Conservation (phyloP, 2,113 vertebrate genomes). For the Arenaria interpres region DNA sequence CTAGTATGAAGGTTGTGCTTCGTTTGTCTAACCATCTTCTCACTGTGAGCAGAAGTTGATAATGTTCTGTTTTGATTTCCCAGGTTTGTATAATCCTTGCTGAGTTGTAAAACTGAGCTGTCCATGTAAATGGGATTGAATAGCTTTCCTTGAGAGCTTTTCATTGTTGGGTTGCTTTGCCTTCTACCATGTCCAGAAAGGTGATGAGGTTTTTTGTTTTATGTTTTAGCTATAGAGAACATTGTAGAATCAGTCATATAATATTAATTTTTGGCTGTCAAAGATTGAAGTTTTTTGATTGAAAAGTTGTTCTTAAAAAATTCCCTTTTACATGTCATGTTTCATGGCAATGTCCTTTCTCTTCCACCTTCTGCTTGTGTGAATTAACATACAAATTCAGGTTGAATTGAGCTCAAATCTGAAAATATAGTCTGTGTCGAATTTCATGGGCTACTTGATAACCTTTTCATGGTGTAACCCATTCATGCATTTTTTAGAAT, state of each 20-base stretch:
- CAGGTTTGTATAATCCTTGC: background rate
- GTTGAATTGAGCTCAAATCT: background rate
- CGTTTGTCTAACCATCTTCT: background rate
- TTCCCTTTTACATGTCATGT: background rate
- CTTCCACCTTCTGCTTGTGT: background rate
- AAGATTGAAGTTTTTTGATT: background rate
- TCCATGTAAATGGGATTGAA: background rate
- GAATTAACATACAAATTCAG: background rate
- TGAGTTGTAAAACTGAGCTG: background rate
- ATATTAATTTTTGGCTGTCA: background rate
- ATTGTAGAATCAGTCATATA: background rate
- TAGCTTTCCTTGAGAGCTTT: background rate
- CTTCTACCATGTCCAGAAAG: background rate
- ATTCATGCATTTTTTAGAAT: background rate
- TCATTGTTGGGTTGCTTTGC: background rate
- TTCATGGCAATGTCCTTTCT: background rate
- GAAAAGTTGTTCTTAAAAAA: background rate
- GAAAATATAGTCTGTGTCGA: background rate
- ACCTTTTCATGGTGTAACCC: background rate
- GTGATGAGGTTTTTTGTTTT: background rate
- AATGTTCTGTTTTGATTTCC: background rate
- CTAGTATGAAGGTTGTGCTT: background rate
- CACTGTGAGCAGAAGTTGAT: background rate
- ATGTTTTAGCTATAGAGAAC: background rate
- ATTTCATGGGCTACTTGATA: background rate